Conservation (phyloP, 2,797 vertebrate species). For the Pterois miles region DNA sequence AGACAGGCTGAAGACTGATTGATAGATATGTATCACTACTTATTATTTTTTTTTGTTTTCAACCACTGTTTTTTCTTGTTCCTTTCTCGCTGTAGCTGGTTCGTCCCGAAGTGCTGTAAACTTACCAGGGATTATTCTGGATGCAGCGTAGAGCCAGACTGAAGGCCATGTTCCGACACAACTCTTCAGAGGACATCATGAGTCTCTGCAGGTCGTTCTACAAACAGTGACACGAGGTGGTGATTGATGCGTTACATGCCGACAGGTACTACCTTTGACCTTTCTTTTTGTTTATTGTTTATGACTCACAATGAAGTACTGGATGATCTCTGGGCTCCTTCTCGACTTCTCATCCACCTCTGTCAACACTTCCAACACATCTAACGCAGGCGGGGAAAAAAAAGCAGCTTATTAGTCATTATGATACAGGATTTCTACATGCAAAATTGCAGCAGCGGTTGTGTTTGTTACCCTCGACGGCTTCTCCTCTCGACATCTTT, state of each 20-base stretch:
- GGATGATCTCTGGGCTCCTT: slow-evolving; percentile 95
- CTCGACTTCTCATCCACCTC: slow-evolving; percentile 98
- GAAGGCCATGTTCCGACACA: slow-evolving; percentile 95
- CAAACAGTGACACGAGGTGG: slow-evolving; percentile 10
- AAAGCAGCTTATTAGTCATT: slow-evolving; percentile 31
- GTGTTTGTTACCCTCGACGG: slow-evolving; percentile 88
- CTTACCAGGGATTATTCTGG: slow-evolving; percentile 95
- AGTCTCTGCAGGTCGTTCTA: slow-evolving; percentile 95
- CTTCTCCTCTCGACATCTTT: slow-evolving; percentile 92
- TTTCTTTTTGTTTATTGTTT: neutral
- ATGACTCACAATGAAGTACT: slow-evolving; percentile 94
- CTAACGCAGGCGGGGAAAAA: slow-evolving; percentile 67
- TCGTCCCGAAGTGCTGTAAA: neutral
- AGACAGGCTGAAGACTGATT: neutral
- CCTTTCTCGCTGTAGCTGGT: neutral
- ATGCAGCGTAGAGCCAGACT: slow-evolving; percentile 93
- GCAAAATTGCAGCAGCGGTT: neutral
- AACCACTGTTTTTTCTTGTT: neutral
- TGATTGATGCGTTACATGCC: slow-evolving; percentile 14
- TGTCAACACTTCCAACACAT: slow-evolving; percentile 94
- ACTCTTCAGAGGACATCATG: slow-evolving; percentile 93
- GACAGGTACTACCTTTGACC: neutral
- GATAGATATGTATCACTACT: neutral
- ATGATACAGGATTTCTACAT: neutral
- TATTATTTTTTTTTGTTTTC: no score